Percentiles rank a stretch among this genome's conserved stretches.
Evolutionary conservation across 2,113 vertebrate species (phyloP).

Genomic region (Nothobranchius furzeri): DNA sequence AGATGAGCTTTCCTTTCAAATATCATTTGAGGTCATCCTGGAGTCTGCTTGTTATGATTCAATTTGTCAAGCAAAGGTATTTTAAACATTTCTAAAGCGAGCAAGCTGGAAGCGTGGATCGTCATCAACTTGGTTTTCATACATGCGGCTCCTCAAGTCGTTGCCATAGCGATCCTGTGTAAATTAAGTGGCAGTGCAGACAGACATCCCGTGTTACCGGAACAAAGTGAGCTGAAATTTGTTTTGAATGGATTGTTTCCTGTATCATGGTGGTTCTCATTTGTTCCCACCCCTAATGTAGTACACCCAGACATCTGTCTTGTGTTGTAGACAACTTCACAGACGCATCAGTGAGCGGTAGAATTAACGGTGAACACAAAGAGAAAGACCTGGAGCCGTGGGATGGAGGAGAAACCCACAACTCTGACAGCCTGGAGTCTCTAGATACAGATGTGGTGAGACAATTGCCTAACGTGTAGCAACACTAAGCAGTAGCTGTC

Average conservation of each 20-base stretch:
- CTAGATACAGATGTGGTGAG: conserved; percentile 93
- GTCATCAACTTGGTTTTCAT: background rate
- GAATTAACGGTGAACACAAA: conserved; percentile 96
- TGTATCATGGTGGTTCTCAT: too few species aligned
- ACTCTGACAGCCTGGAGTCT: conserved; percentile 89
- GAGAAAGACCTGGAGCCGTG: conserved; percentile 98
- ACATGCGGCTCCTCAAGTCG: conserved; percentile 1
- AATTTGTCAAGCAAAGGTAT: too few species aligned
- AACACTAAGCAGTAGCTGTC: background rate
- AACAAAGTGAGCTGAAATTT: too few species aligned
- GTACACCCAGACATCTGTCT: conserved; percentile 14
- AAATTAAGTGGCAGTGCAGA: background rate
- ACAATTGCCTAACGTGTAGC: background rate
- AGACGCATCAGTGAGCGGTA: conserved; percentile 89
- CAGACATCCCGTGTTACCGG: background rate
- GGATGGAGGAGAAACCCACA: conserved; percentile 90
- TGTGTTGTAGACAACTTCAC: conserved; percentile 91
- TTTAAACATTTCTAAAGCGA: too few species aligned
- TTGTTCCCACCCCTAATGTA: background rate
- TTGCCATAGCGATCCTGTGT: background rate
- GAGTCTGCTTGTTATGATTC: background rate
- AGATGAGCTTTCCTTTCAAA: conserved; percentile 47
- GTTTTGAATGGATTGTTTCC: too few species aligned
- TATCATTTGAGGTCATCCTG: conserved; percentile 27
- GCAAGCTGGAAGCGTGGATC: too few species aligned